These are phyloP conservation scores for Corvus moneduloides DNA, from an alignment of 2,113 vertebrate genomes.

Conservation along the genomic window DNA sequence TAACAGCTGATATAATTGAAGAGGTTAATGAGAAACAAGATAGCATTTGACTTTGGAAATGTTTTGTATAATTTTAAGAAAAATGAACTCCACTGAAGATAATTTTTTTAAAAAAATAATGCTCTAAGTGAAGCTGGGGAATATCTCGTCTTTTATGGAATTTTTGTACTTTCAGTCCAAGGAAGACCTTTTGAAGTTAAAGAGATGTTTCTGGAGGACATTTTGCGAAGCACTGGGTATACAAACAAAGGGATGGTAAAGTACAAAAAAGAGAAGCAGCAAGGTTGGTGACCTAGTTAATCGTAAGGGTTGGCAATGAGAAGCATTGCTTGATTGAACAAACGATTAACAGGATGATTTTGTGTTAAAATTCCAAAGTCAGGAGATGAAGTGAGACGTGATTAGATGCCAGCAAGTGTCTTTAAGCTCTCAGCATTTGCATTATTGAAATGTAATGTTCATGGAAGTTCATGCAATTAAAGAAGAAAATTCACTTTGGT, in stretches of 20 bases:
- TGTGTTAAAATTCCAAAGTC: not conserved
- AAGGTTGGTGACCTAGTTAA: slow-evolving; percentile 71
- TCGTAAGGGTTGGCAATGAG: not conserved
- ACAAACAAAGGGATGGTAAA: slow-evolving; percentile 83
- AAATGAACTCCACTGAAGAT: not conserved
- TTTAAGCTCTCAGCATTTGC: not conserved
- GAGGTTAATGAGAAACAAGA: not conserved
- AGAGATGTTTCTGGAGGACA: slow-evolving; percentile 82
- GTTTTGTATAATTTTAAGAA: not conserved
- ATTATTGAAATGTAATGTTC: not conserved
- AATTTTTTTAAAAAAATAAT: not conserved
- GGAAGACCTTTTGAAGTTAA: slow-evolving; percentile 91
- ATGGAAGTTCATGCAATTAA: not conserved
- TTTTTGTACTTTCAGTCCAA: slow-evolving; percentile 75
- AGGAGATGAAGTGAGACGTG: not conserved
- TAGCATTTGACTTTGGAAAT: not conserved
- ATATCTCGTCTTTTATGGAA: not conserved
- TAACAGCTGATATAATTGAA: not conserved
- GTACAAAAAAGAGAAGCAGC: slow-evolving; percentile 84
- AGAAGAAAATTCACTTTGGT: not conserved
- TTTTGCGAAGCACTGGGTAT: slow-evolving; percentile 79
- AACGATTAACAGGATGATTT: not conserved
- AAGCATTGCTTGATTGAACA: not conserved
- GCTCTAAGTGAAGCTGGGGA: not conserved
- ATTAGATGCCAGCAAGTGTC: not conserved